Evolutionary conservation across 2,888 invertebrate genomes (phyloP).

Genomic region (Tubiluchus corallicola): DNA sequence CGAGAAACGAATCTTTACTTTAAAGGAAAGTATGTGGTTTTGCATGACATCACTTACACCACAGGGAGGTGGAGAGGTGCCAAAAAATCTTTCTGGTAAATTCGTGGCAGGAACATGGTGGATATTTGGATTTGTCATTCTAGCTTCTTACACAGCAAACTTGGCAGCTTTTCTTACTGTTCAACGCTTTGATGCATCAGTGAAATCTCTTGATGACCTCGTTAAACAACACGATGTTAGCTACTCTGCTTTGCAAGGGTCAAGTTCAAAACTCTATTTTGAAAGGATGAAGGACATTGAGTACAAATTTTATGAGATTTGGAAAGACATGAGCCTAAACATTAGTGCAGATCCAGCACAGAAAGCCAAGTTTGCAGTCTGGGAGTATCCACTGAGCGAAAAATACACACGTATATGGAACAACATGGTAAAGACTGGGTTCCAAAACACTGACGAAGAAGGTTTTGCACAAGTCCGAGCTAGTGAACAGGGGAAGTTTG

Average conservation of each 20-base stretch:
- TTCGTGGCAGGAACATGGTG: neutral
- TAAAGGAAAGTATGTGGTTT: conserved; percentile 95
- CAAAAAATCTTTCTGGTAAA: conserved; percentile 1
- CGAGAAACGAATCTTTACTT: conserved; percentile 66
- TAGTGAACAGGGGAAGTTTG: conserved; percentile 14
- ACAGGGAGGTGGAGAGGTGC: conserved; percentile 30
- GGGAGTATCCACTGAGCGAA: conserved; percentile 20
- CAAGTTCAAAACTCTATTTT: conserved; percentile 1
- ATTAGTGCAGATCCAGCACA: neutral
- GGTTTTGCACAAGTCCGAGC: conserved; percentile 14
- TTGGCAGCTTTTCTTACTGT: neutral
- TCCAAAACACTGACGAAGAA: conserved; percentile 14
- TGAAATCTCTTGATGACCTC: neutral
- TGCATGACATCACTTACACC: conserved; percentile 97
- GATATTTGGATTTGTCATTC: neutral
- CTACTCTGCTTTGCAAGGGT: neutral
- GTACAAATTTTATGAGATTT: neutral
- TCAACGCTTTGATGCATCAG: neutral
- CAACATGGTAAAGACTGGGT: conserved; percentile 13
- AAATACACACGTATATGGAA: conserved; percentile 18
- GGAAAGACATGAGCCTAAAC: conserved; percentile 3
- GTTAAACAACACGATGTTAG: neutral
- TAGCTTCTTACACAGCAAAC: neutral
- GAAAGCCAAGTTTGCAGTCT: conserved; percentile 15
- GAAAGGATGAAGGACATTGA: neutral